Conservation (phyloP, 2,113 vertebrate genomes). For the Equus quagga region DNA sequence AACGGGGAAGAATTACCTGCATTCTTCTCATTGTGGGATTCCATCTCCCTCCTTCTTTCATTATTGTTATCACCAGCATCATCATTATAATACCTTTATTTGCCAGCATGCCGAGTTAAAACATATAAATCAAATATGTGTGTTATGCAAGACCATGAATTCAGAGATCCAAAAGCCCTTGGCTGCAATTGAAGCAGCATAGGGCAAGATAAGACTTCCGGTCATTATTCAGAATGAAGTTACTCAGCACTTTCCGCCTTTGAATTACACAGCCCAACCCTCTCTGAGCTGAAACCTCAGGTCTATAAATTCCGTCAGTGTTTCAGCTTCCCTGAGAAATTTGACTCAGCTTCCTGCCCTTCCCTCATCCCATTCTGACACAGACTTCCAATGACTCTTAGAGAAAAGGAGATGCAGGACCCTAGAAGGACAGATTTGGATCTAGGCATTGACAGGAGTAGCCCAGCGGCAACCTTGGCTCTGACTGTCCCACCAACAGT, state of each 20-base stretch:
- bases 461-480: not conserved
- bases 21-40: not conserved
- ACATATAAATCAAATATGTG: not conserved
- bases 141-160: not conserved
- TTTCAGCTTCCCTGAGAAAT: not conserved
- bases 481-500: not conserved
- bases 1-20: no score
- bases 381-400: not conserved
- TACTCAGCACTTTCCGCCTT: not conserved
- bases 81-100: not conserved
- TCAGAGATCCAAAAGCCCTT: not conserved
- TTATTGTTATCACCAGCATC: not conserved
- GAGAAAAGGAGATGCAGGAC: not conserved
- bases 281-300: not conserved
- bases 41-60: not conserved
- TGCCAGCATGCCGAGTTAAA: not conserved
- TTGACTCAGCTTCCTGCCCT: slow-evolving; percentile 39
- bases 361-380: not conserved
- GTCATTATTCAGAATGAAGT: not conserved
- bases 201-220: not conserved
- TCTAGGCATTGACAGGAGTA: not conserved
- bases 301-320: not conserved
- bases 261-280: not conserved
- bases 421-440: not conserved
- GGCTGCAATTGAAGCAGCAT: not conserved